A percentile compares a stretch with the other conserved stretches of the same genome.
phyloP scores from a whole-genome alignment of 2,797 vertebrate species.

The Octomys mimax region DNA sequence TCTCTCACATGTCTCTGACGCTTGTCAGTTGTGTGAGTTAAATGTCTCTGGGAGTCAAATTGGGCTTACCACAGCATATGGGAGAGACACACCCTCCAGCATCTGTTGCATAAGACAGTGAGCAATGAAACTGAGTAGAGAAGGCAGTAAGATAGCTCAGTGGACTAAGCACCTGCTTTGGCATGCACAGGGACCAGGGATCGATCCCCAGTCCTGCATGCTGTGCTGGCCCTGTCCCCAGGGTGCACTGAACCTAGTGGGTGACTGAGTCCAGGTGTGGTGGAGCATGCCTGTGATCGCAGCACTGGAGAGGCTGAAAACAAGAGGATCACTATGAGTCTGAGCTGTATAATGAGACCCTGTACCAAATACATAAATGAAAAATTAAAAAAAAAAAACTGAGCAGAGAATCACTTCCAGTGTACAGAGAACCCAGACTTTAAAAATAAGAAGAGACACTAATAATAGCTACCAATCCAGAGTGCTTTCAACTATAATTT shows the following conservation, averaged over 20 bases:
- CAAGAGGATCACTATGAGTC: no score
- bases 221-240: no score
- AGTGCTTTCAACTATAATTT: background rate
- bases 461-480: background rate
- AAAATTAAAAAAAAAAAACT: conserved; percentile 27
- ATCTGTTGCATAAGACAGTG: conserved; percentile 80
- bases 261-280: no score
- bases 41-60: conserved; percentile 79
- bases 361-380: no score
- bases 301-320: no score
- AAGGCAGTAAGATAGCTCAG: background rate
- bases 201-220: no score
- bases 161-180: no score
- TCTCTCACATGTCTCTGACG: conserved; percentile 78
- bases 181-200: no score
- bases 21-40: conserved; percentile 86
- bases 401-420: conserved; percentile 74
- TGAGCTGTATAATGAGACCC: no score
- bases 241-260: no score
- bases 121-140: conserved; percentile 79
- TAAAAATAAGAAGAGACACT: background rate
- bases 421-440: background rate
- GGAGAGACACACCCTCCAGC: conserved; percentile 78
- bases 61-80: conserved; percentile 80
- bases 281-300: no score